A percentile compares a stretch with the other conserved stretches of the same genome.
phyloP scores from a whole-genome alignment of 2,888 invertebrate genomes.

The Tanytarsus gracilentus region DNA sequence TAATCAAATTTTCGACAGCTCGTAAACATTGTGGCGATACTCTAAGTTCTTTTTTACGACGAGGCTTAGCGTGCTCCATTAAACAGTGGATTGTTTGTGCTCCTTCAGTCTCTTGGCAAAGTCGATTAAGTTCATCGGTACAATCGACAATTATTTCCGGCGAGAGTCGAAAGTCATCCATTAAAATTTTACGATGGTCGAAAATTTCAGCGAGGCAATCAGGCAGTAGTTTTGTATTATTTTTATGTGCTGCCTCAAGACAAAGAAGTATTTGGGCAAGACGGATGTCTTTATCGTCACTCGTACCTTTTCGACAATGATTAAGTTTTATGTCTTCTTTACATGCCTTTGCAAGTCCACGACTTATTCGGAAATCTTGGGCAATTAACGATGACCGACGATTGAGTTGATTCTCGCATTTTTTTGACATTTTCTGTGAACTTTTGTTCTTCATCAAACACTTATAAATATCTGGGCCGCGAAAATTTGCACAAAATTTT shows the following conservation, averaged over 20 bases:
- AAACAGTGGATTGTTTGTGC: conserved; percentile 85
- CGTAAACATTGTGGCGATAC: conserved; percentile 63
- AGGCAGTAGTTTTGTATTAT: conserved; percentile 60
- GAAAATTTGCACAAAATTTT: conserved; percentile 67
- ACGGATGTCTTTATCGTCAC: conserved; percentile 72
- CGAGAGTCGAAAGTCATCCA: conserved; percentile 88
- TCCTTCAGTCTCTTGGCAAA: conserved; percentile 73
- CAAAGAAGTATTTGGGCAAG: conserved; percentile 88
- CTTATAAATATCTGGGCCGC: conserved; percentile 76
- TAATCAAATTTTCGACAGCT: conserved; percentile 70
- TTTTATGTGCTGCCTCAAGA: conserved; percentile 67
- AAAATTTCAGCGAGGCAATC: conserved; percentile 84
- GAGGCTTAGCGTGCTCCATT: conserved; percentile 74
- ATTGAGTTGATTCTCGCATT: conserved; percentile 74
- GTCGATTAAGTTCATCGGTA: conserved; percentile 68
- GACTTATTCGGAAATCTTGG: conserved; percentile 83
- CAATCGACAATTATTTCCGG: conserved; percentile 88
- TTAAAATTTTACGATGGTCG: conserved; percentile 79
- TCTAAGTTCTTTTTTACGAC: conserved; percentile 51
- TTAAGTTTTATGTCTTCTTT: conserved; percentile 79
- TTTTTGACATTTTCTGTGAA: conserved; percentile 54
- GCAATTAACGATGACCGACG: conserved; percentile 80
- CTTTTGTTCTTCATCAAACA: conserved; percentile 79
- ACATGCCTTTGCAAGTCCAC: conserved; percentile 80
- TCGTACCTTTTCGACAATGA: conserved; percentile 73